Evolutionary conservation across 2,797 vertebrate species (phyloP), one percentile per base, ranked within the genome.

Genomic region (Rhodeus uyekii): DNA sequence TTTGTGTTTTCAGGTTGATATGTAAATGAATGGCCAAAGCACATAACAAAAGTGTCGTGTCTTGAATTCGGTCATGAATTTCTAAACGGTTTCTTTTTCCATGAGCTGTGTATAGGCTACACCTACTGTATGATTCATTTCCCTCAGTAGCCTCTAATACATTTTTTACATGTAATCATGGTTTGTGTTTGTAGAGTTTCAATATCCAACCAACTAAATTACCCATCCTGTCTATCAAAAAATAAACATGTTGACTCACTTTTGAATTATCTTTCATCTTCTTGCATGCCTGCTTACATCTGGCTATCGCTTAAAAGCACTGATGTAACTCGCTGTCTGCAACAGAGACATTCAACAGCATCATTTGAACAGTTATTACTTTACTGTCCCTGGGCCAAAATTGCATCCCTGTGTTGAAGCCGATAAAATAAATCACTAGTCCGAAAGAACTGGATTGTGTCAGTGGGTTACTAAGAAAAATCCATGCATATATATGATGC

Each of bases 321-420:
- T 38, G 48, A 32, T 74, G 63, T 80, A 81, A 63, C 81, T 55
- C 29, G 1, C 75, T 61, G 78, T 60, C 48, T 76, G 83, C 75
- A 83, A 63, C 81, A 79, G n/a, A 55, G 50, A 32, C 61, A 60
- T 58, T 44, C 60, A 55, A 32, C 39, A n/a, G 65, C 53, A 64
- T 63, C 24, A 50, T 82, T 81, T 81, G 48, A 48, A 69, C 22
- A 42, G 63, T 83, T 88, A 85, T 85, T 85, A 78, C 82, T 87
- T 85, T 85, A 58, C 46, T 71, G 32, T 87, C 87, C 82, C 64
- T 19, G 16, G 84, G 79, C 75, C 71, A 74, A 34, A 46, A 61
- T 69, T 63, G 29, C 68, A 60, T 32, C 9, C 42, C 46, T 22
- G 5, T 27, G 44, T 80, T 82, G 34, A 84, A 77, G 87, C 46